These are phyloP conservation scores for Tetragonula carbonaria DNA, from an alignment of 2,888 invertebrate species.

Conservation along the genomic window DNA sequence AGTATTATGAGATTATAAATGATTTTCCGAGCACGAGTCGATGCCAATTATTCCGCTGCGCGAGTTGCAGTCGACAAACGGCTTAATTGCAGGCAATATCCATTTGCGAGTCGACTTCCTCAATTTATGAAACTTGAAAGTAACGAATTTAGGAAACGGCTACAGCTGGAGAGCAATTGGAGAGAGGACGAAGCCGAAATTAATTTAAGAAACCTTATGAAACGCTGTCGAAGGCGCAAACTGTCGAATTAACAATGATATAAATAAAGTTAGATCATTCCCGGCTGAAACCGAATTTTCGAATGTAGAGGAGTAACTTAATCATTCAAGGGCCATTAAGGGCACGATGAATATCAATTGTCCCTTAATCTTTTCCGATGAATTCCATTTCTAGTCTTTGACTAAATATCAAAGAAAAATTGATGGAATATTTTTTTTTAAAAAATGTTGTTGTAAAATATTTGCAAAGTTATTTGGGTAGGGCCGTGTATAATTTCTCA, in stretches of 20 bases:
- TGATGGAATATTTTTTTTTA: no score
- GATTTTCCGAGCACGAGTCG: neutral
- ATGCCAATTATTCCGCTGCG: neutral
- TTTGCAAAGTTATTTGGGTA: constrained; percentile 62
- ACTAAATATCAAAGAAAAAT: no score
- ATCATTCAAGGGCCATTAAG: neutral
- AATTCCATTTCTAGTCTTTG: neutral
- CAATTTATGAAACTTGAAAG: constrained; percentile 19
- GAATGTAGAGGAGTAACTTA: neutral
- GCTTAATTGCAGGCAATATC: neutral
- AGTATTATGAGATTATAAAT: neutral
- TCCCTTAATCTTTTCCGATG: neutral
- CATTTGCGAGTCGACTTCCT: constrained; percentile 23
- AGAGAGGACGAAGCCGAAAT: neutral
- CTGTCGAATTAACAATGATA: neutral
- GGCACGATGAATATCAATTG: neutral
- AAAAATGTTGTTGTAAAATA: neutral
- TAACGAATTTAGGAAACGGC: constrained; percentile 7
- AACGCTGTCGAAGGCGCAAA: neutral
- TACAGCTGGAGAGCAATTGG: neutral
- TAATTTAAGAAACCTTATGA: neutral
- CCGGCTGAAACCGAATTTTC: constrained; percentile 9
- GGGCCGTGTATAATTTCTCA: constrained; percentile 89
- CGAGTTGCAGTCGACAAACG: neutral
- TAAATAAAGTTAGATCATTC: neutral